phyloP scores from a whole-genome alignment of 2,113 vertebrate species.

The Sturnus vulgaris region DNA sequence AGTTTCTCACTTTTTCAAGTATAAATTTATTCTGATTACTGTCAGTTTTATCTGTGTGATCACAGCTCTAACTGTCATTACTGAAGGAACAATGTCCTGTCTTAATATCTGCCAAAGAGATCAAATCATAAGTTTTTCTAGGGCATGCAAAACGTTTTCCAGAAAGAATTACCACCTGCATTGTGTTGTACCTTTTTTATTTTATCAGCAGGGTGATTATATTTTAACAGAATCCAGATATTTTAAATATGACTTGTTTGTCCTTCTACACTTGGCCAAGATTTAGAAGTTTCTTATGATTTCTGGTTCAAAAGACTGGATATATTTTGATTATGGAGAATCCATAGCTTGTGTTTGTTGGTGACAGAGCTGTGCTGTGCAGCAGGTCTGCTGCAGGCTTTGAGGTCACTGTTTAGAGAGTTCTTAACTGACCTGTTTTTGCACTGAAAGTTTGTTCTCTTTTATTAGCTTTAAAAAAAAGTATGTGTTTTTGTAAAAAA shows the following conservation, averaged over 20 bases:
- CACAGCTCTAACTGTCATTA: neutral
- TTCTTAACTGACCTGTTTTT: neutral
- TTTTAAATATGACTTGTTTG: neutral
- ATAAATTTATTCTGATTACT: neutral
- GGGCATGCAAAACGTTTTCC: neutral
- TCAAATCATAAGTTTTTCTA: neutral
- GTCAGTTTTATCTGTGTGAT: neutral
- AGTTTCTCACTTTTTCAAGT: neutral
- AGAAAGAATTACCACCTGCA: neutral
- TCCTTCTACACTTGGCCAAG: neutral
- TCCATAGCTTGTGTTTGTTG: neutral
- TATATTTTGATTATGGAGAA: neutral
- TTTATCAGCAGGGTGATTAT: neutral
- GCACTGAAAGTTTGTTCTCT: neutral
- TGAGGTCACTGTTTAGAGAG: neutral
- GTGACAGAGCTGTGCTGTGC: neutral
- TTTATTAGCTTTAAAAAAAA: neutral
- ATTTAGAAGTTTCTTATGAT: neutral
- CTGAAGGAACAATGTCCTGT: neutral
- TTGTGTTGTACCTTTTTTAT: neutral
- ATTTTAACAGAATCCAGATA: neutral
- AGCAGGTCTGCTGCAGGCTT: neutral
- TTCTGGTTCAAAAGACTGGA: neutral
- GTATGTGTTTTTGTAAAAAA: neutral
- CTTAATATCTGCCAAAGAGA: neutral